phyloP scores from a whole-genome alignment of 2,888 invertebrate genomes.

The Antheraea yamamai region DNA sequence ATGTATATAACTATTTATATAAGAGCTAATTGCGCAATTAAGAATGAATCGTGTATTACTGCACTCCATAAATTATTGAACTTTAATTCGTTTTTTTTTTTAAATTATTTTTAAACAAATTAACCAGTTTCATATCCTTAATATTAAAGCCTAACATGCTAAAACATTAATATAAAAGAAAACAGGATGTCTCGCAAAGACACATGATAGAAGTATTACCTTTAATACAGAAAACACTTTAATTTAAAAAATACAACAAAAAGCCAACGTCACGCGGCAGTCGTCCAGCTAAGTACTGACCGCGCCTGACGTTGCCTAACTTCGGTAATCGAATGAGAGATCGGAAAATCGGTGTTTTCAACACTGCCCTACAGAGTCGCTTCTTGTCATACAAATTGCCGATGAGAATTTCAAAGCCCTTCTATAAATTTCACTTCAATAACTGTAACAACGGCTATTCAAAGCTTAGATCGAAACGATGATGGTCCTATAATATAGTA shows the following conservation, averaged over 20 bases:
- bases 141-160: not conserved
- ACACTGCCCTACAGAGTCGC: no score
- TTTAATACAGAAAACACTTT: no score
- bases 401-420: no score
- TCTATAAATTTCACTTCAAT: not conserved
- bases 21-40: conserved; percentile 71
- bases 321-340: not conserved
- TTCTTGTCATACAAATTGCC: no score
- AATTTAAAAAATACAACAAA: no score
- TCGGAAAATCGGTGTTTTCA: no score
- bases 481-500: not conserved
- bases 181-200: no score
- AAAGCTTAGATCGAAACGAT: not conserved
- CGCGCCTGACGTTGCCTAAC: no score
- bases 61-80: conserved; percentile 80
- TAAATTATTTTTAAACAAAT: conserved; percentile 26
- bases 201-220: no score
- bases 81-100: conserved; percentile 45
- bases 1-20: conserved; percentile 74
- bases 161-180: not conserved
- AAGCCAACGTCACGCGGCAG: no score
- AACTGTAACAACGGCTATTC: not conserved
- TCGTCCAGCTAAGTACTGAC: no score
- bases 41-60: conserved; percentile 71
- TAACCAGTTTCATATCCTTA: not conserved